Percentiles rank a stretch among this genome's conserved stretches.
phyloP scores from a whole-genome alignment of 2,888 invertebrate genomes.

The Phaonia tiefii region DNA sequence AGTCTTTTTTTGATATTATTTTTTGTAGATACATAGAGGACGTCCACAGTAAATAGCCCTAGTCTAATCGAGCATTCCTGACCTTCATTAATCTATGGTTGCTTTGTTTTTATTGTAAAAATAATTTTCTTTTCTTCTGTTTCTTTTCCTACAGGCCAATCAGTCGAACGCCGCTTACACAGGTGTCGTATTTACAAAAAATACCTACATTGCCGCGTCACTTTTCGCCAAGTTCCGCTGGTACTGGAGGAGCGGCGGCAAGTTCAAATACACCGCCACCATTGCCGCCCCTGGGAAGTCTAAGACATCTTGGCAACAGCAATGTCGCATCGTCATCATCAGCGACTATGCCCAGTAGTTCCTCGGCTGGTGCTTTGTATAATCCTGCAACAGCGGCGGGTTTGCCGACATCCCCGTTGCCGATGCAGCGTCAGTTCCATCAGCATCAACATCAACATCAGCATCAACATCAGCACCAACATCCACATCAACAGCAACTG shows the following conservation, averaged over 20 bases:
- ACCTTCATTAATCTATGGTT: conserved; percentile 69
- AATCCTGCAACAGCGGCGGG: conserved; percentile 73
- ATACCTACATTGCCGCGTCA: conserved; percentile 79
- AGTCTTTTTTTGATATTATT: conserved; percentile 34
- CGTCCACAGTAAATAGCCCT: conserved; percentile 26
- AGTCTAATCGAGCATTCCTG: conserved; percentile 30
- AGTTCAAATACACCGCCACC: conserved; percentile 62
- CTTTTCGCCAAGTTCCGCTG: conserved; percentile 74
- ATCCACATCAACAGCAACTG: conserved; percentile 62
- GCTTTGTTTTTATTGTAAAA: conserved; percentile 42
- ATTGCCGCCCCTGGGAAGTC: conserved; percentile 57
- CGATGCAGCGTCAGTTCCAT: conserved; percentile 77
- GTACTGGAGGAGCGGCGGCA: conserved; percentile 56
- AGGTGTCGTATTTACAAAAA: conserved; percentile 79
- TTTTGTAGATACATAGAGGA: not conserved
- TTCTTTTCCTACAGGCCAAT: conserved; percentile 75
- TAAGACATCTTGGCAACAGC: conserved; percentile 62
- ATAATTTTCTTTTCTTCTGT: conserved; percentile 19
- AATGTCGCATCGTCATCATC: conserved; percentile 55
- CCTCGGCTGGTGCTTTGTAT: conserved; percentile 77
- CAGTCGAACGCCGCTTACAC: conserved; percentile 78
- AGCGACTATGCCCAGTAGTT: conserved; percentile 75
- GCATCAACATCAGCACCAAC: no score
- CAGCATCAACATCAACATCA: conserved; percentile 42
- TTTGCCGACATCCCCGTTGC: conserved; percentile 78